Evolutionary conservation across 2,888 invertebrate species (phyloP), one percentile per base, ranked within the genome.

Genomic region (Parapristionchus giblindavisi): DNA sequence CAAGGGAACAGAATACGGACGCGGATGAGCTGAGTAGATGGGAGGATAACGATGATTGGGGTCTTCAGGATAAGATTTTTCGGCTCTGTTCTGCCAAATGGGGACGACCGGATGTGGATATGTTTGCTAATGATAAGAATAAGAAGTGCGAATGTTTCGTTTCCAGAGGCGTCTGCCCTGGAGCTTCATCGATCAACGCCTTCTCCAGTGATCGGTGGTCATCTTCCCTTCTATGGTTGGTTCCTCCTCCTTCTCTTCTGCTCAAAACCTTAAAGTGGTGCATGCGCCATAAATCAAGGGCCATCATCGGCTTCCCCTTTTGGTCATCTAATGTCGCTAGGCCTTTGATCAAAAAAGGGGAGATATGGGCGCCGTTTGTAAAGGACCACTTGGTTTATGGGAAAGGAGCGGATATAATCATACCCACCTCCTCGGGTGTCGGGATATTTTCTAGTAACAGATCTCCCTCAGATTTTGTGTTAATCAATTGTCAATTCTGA

Each of bases 191-290:
- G 2, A 38, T 36, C n/a, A 38, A 38, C 5, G 6, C n/a, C 17
- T 11, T 21, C 3, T 21, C 14, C 27, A 38, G 36, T 5, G 29
- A 36, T 21, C 27, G n/a, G 11, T 60, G 60, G 60, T 36, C 36
- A 24, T n/a, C n/a, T 38, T 8, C 34, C 24, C 21, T 60, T 60
- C 60, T 60, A 24, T 60, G 60, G 60, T 60, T 60, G 60, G 36
- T 60, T 1, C 60, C 60, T 21, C 60, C 60, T 3, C 34, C 36
- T 6, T 14, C 14, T 60, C 60, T 60, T 21, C 60, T 60, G 4
- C 4, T 38, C 1, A n/a, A 60, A 1, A 29, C 29, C 3, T 14
- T 60, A 2, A 34, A n/a, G n/a, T 2, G 2, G 34, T 34, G 6
- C 3, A 36, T n/a, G 29, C 21, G 5, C 21, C 24, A 38, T 34